Conservation (phyloP, 37 sponge, comb jelly and placozoan genomes). For the Oopsacas minuta region DNA sequence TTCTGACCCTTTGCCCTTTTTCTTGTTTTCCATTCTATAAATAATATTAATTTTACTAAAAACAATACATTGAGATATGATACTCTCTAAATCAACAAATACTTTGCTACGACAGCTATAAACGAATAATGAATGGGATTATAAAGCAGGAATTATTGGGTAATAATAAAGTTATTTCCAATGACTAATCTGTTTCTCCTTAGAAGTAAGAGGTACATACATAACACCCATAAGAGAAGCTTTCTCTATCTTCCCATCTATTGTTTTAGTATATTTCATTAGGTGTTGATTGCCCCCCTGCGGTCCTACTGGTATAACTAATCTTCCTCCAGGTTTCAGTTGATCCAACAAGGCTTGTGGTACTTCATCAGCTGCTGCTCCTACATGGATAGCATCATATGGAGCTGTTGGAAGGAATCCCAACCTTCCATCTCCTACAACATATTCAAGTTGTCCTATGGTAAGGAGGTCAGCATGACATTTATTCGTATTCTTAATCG, state of each 20-base stretch:
- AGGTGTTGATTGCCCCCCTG: conserved; percentile 69
- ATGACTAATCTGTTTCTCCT: conserved; percentile 38
- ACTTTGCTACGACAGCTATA: neutral
- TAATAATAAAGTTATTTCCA: conserved; percentile 21
- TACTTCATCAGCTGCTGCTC: conserved; percentile 74
- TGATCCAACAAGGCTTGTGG: conserved; percentile 73
- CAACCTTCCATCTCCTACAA: conserved; percentile 75
- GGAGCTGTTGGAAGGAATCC: conserved; percentile 67
- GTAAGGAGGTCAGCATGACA: conserved; percentile 36
- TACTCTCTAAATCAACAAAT: neutral
- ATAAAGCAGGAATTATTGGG: neutral
- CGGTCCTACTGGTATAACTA: conserved; percentile 89
- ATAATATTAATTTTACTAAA: neutral
- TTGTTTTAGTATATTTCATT: conserved; percentile 58
- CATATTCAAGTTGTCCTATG: conserved; percentile 5
- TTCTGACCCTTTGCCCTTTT: neutral
- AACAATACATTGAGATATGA: neutral
- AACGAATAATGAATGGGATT: neutral
- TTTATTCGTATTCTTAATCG: conserved; percentile 51
- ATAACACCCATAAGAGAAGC: conserved; percentile 81
- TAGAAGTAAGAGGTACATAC: conserved; percentile 84
- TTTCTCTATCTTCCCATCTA: conserved; percentile 45
- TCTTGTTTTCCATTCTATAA: neutral
- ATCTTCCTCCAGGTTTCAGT: conserved; percentile 73
- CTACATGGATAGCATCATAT: conserved; percentile 96